phyloP scores from a whole-genome alignment of 2,797 vertebrate species.

The Eptatretus atami region DNA sequence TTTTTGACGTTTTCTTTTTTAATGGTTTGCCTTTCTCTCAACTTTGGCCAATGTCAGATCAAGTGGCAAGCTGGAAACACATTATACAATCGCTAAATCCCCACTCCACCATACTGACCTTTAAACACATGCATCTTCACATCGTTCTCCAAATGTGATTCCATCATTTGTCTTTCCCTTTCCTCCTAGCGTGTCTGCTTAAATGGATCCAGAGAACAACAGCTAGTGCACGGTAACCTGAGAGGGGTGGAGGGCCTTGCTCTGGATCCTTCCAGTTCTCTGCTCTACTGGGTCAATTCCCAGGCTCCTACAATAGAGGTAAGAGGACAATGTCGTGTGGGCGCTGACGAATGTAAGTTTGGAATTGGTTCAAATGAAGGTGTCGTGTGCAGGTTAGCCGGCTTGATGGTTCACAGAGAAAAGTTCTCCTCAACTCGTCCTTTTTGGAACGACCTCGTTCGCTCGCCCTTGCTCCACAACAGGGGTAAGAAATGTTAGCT shows the following conservation, averaged over 20 bases:
- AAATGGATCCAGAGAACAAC: constrained; percentile 65
- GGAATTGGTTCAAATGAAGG: not conserved
- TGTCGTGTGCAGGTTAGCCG: constrained; percentile 37
- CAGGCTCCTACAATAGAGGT: constrained; percentile 84
- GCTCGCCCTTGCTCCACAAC: constrained; percentile 36
- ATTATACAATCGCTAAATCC: too few species aligned
- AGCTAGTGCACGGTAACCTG: constrained; percentile 42
- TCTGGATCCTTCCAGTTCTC: constrained; percentile 55
- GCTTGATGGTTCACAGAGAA: constrained; percentile 52
- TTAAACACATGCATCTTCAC: too few species aligned
- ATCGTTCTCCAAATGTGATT: not conserved
- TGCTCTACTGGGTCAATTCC: constrained; percentile 88
- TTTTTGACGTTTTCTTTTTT: too few species aligned
- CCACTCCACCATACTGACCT: too few species aligned
- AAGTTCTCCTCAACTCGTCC: constrained; percentile 46
- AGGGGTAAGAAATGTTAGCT: constrained; percentile 22
- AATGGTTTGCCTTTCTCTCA: too few species aligned
- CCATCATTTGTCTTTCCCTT: not conserved
- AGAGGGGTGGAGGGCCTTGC: constrained; percentile 73
- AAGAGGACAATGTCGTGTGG: constrained; percentile 8
- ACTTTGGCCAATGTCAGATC: too few species aligned
- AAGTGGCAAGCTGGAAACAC: too few species aligned
- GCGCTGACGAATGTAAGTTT: not conserved
- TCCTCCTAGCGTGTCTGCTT: constrained; percentile 41
- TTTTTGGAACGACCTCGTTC: constrained; percentile 58